These are phyloP conservation scores for Trachymyrmex septentrionalis DNA, from an alignment of 1,140 invertebrate genomes.

Conservation along the genomic window DNA sequence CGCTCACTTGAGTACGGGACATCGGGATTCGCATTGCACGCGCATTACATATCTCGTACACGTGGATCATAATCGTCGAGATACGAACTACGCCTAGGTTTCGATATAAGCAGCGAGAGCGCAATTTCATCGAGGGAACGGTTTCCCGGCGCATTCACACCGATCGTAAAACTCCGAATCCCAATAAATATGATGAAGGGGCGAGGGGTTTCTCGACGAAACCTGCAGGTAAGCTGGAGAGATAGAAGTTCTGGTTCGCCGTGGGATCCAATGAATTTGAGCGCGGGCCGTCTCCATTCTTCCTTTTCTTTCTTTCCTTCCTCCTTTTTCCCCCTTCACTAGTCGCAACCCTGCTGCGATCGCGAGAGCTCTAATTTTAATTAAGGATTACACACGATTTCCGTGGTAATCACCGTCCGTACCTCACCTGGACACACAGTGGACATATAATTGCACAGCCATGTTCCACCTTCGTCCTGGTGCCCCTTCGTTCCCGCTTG, in stretches of 20 bases:
- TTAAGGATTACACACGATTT: conserved; percentile 77
- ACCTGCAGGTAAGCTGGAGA: conserved; percentile 40
- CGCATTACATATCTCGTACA: conserved; percentile 13
- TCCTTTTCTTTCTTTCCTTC: neutral
- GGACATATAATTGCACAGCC: conserved; percentile 69
- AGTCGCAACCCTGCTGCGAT: conserved; percentile 75
- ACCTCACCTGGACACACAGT: conserved; percentile 69
- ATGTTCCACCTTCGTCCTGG: conserved; percentile 57
- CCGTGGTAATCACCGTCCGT: conserved; percentile 72
- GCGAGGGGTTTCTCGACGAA: neutral
- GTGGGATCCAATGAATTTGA: conserved; percentile 72
- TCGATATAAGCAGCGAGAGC: neutral
- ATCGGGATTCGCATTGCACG: neutral
- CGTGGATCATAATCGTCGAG: neutral
- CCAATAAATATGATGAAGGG: conserved; percentile 68
- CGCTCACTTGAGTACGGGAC: neutral
- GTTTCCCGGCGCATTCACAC: conserved; percentile 14
- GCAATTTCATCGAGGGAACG: conserved; percentile 32
- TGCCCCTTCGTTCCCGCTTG: conserved; percentile 47
- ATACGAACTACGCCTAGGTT: neutral
- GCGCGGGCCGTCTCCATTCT: neutral
- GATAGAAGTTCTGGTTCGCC: conserved; percentile 46
- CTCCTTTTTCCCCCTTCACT: conserved; percentile 15
- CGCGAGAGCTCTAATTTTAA: conserved; percentile 80
- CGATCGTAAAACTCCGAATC: conserved; percentile 70